These are phyloP conservation scores for Lagocephalus sceleratus DNA, from an alignment of 2,797 vertebrate genomes.

Conservation along the genomic window DNA sequence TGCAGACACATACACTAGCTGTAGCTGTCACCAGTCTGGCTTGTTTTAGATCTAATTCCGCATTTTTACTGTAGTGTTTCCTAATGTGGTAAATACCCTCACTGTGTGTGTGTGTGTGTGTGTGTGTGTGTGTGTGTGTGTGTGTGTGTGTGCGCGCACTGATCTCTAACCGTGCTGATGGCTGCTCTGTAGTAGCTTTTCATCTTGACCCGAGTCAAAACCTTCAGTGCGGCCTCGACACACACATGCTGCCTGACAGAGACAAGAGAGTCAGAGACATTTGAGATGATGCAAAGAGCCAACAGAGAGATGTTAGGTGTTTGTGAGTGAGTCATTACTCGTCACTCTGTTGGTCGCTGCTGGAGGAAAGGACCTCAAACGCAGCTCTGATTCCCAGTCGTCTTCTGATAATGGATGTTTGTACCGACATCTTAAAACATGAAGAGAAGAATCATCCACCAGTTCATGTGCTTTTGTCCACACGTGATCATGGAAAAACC, in stretches of 20 bases:
- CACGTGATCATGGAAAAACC: too few relatives aligned
- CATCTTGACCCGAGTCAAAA: conserved; percentile 82
- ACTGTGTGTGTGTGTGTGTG: not conserved
- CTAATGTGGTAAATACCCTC: too few relatives aligned
- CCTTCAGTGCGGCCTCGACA: conserved; percentile 68
- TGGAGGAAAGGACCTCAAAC: conserved; percentile 84
- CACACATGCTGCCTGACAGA: conserved; percentile 64
- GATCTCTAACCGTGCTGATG: conserved; percentile 74
- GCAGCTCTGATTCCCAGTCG: conserved; percentile 88
- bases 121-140: not conserved
- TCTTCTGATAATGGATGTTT: conserved; percentile 88
- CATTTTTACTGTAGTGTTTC: too few relatives aligned
- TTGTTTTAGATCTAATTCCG: too few relatives aligned
- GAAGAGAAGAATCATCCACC: not conserved
- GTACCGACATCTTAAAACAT: conserved; percentile 84
- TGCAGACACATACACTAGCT: too few relatives aligned
- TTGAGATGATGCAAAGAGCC: too few relatives aligned
- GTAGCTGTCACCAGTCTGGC: too few relatives aligned
- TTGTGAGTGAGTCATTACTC: conserved; percentile 36
- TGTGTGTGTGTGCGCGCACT: not conserved
- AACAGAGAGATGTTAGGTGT: not conserved
- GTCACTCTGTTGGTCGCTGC: conserved; percentile 11
- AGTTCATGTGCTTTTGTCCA: not conserved
- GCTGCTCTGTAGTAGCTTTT: conserved; percentile 77
- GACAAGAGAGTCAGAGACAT: not conserved